Evolutionary conservation across 2,113 vertebrate genomes (phyloP).

Genomic region (Amblyornis subalaris): DNA sequence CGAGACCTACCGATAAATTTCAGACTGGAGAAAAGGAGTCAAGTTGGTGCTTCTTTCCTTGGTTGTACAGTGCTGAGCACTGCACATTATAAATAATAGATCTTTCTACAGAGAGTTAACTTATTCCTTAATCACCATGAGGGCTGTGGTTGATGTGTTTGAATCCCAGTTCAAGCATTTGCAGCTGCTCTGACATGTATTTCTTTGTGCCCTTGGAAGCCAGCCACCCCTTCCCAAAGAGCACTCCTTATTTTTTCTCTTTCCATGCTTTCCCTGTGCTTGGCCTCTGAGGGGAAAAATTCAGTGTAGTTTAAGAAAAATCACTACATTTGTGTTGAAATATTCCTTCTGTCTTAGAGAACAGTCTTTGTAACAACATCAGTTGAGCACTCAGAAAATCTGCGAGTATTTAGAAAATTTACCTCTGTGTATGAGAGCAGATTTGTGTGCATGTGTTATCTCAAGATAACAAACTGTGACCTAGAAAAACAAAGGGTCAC

Average conservation of each 20-base stretch:
- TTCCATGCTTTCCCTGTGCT: background rate
- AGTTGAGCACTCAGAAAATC: background rate
- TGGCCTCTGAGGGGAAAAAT: background rate
- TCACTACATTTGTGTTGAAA: background rate
- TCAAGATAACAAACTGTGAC: background rate
- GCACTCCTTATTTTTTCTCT: background rate
- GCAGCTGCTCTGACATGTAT: conserved; percentile 48
- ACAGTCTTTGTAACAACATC: background rate
- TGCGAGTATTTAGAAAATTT: background rate
- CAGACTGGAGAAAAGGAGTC: background rate
- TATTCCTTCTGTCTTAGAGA: background rate
- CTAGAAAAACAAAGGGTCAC: conserved; percentile 34
- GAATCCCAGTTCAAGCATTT: conserved; percentile 28
- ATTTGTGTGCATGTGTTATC: accelerated
- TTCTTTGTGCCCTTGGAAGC: conserved; percentile 10
- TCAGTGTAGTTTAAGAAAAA: background rate
- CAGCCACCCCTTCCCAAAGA: background rate
- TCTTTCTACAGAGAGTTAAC: conserved; percentile 25
- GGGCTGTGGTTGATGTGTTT: background rate
- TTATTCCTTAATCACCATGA: conserved; percentile 33
- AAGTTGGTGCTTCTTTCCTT: background rate
- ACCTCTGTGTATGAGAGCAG: accelerated
- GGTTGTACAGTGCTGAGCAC: background rate
- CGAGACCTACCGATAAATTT: background rate
- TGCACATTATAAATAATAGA: background rate